Percentiles rank a stretch among this genome's conserved stretches.
These are phyloP conservation scores for Scolopax rusticola DNA, from an alignment of 2,797 vertebrate species.

Conservation along the genomic window DNA sequence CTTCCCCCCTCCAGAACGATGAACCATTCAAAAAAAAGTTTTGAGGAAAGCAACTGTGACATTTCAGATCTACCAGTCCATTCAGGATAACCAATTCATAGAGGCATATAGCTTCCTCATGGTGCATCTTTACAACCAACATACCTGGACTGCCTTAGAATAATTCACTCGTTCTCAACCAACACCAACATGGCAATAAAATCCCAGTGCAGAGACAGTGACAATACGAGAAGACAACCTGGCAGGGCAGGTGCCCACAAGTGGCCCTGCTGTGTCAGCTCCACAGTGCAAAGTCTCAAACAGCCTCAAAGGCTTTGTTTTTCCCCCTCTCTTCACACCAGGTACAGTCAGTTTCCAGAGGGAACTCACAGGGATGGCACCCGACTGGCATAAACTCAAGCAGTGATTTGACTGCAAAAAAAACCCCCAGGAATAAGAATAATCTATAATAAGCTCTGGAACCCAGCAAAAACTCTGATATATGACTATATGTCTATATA, in stretches of 20 bases:
- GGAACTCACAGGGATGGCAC: not conserved
- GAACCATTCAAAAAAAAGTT: not conserved
- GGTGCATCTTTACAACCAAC: not conserved
- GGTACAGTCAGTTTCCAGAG: not conserved
- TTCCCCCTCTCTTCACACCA: not conserved
- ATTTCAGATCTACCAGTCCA: not conserved
- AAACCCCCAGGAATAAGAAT: not conserved
- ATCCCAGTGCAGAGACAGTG: not conserved
- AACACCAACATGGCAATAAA: rapidly evolving
- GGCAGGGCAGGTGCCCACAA: not conserved
- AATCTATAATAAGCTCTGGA: not conserved
- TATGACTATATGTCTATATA: rapidly evolving
- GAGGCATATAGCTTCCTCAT: not conserved
- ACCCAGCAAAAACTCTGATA: not conserved
- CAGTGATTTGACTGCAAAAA: not conserved
- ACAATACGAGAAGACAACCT: not conserved
- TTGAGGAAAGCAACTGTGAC: not conserved
- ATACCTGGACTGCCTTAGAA: not conserved
- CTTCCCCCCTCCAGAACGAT: not conserved
- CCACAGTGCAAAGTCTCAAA: not conserved
- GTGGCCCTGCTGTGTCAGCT: not conserved
- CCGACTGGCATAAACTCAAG: not conserved
- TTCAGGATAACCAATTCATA: not conserved
- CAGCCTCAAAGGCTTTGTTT: not conserved
- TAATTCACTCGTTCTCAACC: not conserved